phyloP scores from a whole-genome alignment of 2,113 vertebrate genomes.

The Sapajus apella region DNA sequence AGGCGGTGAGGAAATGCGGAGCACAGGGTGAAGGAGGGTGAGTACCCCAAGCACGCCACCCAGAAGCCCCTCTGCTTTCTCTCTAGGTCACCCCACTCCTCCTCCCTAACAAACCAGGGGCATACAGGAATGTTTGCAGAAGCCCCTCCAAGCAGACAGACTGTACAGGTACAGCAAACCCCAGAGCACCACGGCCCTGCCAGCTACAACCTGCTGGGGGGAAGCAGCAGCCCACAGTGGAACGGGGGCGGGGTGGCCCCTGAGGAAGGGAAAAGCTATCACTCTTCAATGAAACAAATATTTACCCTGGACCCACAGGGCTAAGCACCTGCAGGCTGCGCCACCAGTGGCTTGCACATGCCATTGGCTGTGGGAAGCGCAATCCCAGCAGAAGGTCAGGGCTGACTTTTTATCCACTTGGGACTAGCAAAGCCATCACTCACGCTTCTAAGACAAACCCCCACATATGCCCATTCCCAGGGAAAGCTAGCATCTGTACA shows the following conservation, averaged over 20 bases:
- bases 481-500: neutral
- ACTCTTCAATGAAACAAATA: neutral
- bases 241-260: neutral
- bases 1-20: accelerated
- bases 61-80: neutral
- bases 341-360: accelerated
- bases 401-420: neutral
- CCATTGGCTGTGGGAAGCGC: neutral
- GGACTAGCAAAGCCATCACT: neutral
- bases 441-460: neutral
- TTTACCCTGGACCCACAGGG: neutral
- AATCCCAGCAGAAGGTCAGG: neutral
- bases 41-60: neutral
- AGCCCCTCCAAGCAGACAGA: neutral
- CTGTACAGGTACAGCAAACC: neutral
- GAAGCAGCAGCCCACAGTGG: neutral
- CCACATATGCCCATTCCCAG: accelerated
- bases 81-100: neutral
- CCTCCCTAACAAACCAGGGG: neutral
- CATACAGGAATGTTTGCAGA: neutral
- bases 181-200: neutral
- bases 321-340: neutral
- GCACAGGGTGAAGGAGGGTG: neutral
- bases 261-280: neutral
- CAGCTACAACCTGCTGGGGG: neutral